phyloP scores from a whole-genome alignment of 35 echinoderm and acorn worm genomes.

The Nesometra sesokonis region DNA sequence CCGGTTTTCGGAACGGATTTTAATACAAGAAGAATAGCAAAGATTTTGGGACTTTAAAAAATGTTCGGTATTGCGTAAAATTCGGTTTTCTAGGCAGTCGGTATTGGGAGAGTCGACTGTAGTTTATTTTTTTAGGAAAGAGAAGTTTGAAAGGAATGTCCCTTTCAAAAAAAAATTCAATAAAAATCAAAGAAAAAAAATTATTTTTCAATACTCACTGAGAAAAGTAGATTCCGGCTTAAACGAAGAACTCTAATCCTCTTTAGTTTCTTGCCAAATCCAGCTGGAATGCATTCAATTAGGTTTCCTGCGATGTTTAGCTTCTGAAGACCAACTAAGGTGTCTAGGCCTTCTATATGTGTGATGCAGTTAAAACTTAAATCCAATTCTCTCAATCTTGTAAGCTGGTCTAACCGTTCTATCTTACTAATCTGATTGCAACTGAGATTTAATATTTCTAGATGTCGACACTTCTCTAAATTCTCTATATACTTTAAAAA shows the following conservation, averaged over 20 bases:
- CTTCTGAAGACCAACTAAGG: slow-evolving; percentile 61
- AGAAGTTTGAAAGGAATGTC: no score
- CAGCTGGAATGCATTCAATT: slow-evolving; percentile 77
- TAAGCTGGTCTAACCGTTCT: slow-evolving; percentile 52
- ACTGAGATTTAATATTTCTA: slow-evolving; percentile 63
- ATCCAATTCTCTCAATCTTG: slow-evolving; percentile 54
- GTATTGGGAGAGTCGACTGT: no score
- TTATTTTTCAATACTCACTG: slow-evolving; percentile 51
- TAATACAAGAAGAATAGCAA: no score
- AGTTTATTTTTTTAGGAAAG: no score
- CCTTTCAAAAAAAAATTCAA: no score
- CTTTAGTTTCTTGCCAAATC: slow-evolving; percentile 79
- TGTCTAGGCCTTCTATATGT: slow-evolving; percentile 75
- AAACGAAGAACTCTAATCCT: slow-evolving; percentile 53
- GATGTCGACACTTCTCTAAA: slow-evolving; percentile 48
- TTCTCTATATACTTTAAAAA: slow-evolving; percentile 97
- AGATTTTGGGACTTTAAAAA: no score
- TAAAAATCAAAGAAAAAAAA: no score
- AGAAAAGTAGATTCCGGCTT: slow-evolving; percentile 62
- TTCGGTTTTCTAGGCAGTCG: no score
- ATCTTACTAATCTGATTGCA: slow-evolving; percentile 86
- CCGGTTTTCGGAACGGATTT: no score
- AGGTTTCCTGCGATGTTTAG: slow-evolving; percentile 74
- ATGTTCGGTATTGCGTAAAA: no score
- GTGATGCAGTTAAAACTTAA: slow-evolving; percentile 76